Percentiles rank a stretch among this genome's conserved stretches.
Evolutionary conservation across 2,797 vertebrate genomes (phyloP).

Genomic region (Poeciliopsis gracilis): DNA sequence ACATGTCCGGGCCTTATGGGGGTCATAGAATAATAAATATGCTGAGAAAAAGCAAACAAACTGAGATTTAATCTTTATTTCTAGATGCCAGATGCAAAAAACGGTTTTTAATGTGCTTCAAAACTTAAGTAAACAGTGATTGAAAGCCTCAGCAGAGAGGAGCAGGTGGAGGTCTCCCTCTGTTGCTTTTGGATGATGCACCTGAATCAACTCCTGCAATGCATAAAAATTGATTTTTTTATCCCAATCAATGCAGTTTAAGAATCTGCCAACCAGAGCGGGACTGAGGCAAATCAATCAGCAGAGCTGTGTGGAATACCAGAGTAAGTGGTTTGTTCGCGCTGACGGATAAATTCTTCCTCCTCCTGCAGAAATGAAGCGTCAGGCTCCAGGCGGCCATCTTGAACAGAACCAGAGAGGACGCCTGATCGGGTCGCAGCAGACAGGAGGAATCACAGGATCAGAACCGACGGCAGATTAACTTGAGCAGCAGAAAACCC

Average conservation of each 20-base stretch:
- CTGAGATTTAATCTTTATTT: slow-evolving; percentile 34
- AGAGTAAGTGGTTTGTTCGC: slow-evolving; percentile 33
- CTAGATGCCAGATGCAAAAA: slow-evolving; percentile 27
- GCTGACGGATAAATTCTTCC: slow-evolving; percentile 42
- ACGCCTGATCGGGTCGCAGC: neutral
- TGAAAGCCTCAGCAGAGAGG: slow-evolving; percentile 33
- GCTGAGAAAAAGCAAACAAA: slow-evolving; percentile 35
- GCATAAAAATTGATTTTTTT: slow-evolving; percentile 66
- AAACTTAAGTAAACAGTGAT: slow-evolving; percentile 29
- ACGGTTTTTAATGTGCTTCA: slow-evolving; percentile 24
- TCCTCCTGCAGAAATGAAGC: slow-evolving; percentile 21
- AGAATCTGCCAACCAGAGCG: slow-evolving; percentile 50
- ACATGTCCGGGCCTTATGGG: neutral
- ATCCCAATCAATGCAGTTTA: slow-evolving; percentile 59
- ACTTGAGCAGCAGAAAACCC: neutral
- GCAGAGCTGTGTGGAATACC: slow-evolving; percentile 43
- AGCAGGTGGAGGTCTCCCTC: slow-evolving; percentile 52
- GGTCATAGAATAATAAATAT: slow-evolving; percentile 13
- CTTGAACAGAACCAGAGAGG: neutral
- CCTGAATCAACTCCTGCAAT: slow-evolving; percentile 63
- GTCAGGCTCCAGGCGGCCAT: neutral
- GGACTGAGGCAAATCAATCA: slow-evolving; percentile 59
- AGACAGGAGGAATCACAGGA: neutral
- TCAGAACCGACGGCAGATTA: neutral
- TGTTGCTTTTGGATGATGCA: slow-evolving; percentile 60